Base-by-base conservation (phyloP, 2,888 invertebrate genomes). In the Ornithoptera alexandrae region DNA sequence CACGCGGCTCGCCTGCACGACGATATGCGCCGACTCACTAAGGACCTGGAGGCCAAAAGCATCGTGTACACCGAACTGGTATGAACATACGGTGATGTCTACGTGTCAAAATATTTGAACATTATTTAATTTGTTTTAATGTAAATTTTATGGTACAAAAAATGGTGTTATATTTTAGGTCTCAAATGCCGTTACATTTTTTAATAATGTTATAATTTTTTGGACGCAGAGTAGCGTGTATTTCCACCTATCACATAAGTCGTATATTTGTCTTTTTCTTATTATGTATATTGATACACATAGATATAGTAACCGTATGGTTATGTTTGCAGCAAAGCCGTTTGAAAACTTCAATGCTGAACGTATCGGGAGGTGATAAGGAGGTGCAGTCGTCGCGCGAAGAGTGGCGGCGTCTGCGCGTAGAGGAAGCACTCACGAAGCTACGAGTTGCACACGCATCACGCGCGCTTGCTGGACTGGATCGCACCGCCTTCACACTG, bases 371-470 rank as follows among this genome's bases (percentile, higher is more conserved):
- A 20, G 87, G 89, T 18, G 84, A 84, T 60, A 89, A 88, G 74
- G 89, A 88, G 50, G 68, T 86, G 72, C 73, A 73, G 0, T 70
- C 71, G 10, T 71, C 78, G 1, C 85, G 84, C 24, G 84, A 81
- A n/a, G 72, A 46, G 57, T 90, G 88, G 86, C 82, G 90, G 0
- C 84, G 83, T 65, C 70, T 78, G 74, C 85, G 92, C 59, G 93
- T 93, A 6, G 93, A 93, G 57, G 94, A 96, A 74, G 96, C 95
- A 76, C 91, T 96, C 68, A 78, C 96, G 75, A 91, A 94, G 71
- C 93, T 97, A 79, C 93, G 94, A 39, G 94, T 95, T 12, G 93
- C 93, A 65, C 95, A 96, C 79, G 93, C 95, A 46, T 93, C 95
- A 71, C 94, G 94, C 65, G 94, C 95, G 7, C 90, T 95, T 63